Evolutionary conservation across 2,888 invertebrate genomes (phyloP), one percentile per base, ranked within the genome.

Genomic region (Cephalotes varians): DNA sequence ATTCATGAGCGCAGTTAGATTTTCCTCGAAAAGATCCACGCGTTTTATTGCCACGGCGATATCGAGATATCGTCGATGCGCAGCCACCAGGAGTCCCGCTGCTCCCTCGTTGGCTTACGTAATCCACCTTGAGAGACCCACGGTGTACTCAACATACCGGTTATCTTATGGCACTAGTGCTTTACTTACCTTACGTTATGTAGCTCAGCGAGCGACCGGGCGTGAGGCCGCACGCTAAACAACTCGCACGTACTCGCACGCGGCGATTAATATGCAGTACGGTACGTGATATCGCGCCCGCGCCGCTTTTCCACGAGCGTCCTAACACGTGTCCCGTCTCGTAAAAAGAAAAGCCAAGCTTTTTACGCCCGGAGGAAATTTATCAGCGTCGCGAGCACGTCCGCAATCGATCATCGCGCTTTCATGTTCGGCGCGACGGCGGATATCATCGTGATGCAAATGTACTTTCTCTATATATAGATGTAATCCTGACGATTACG

Each of bases 241-340:
- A 86, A 90, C 91, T 90, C 85, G 87, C 90, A 90, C 89, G 89
- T 90, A 90, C 28, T 90, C 87, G 44, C 82, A 82, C 87, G 44
- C 82, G 83, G 77, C 87, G 90, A 91, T 91, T 90, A 91, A 91
- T 91, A 91, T 87, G 88, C 89, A 77, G 83, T 65, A 28, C 85
- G 82, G 79, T 87, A 87, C 89, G 87, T 84, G 90, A 82, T 90
- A 89, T 84, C 87, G 82, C 71, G 81, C 65, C 40, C 65, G 56
- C 21, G 31, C 54, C 51, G 65, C 28, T 49, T 21, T 73, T 82
- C 76, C 56, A 71, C 49, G 34, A 58, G 67, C 84, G 79, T 65
- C 54, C 81, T 31, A 81, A 87, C 88, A 87, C 87, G 85, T 88
- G 87, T 83, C 71, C 40, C 58, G 37, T n/a, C 34, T 25, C 3